A percentile compares a stretch with the other conserved stretches of the same genome.
Evolutionary conservation across 2,888 invertebrate genomes (phyloP).

Genomic region (Polia nebulosa): DNA sequence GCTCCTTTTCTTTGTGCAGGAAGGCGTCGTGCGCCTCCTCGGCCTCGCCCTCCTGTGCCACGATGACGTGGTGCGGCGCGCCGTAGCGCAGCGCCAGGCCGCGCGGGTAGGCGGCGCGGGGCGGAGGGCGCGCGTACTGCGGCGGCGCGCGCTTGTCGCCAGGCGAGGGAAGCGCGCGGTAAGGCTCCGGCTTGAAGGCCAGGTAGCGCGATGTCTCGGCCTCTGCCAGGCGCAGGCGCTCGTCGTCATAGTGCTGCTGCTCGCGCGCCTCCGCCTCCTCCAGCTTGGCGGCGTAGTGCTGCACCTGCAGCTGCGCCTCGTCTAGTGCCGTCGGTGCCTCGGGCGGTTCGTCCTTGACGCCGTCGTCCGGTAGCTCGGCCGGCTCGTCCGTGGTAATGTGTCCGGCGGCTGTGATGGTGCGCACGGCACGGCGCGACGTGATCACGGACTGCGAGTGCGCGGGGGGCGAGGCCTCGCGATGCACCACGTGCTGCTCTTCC

Average conservation of each 20-base stretch:
- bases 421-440: constrained; percentile 89
- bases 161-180: constrained; percentile 76
- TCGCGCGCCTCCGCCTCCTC: constrained; percentile 72
- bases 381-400: constrained; percentile 87
- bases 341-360: constrained; percentile 85
- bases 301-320: constrained; percentile 71
- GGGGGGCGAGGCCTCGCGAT: constrained; percentile 67
- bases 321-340: constrained; percentile 73
- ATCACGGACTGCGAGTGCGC: constrained; percentile 89
- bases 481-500: constrained; percentile 37
- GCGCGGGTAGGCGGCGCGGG: constrained; percentile 73
- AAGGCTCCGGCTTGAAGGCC: constrained; percentile 85
- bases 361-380: constrained; percentile 76
- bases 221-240: constrained; percentile 80
- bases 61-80: constrained; percentile 82
- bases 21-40: constrained; percentile 82
- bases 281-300: constrained; percentile 77
- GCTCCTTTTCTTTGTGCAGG: constrained; percentile 78
- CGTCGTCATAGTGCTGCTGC: constrained; percentile 81
- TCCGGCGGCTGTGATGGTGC: constrained; percentile 92
- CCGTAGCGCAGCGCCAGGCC: constrained; percentile 81
- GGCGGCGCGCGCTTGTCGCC: constrained; percentile 73
- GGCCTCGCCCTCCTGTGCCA: constrained; percentile 78
- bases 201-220: constrained; percentile 85
- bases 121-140: constrained; percentile 72